Evolutionary conservation across 2,888 invertebrate species (phyloP).

Genomic region (Darwinula stevensoni): DNA sequence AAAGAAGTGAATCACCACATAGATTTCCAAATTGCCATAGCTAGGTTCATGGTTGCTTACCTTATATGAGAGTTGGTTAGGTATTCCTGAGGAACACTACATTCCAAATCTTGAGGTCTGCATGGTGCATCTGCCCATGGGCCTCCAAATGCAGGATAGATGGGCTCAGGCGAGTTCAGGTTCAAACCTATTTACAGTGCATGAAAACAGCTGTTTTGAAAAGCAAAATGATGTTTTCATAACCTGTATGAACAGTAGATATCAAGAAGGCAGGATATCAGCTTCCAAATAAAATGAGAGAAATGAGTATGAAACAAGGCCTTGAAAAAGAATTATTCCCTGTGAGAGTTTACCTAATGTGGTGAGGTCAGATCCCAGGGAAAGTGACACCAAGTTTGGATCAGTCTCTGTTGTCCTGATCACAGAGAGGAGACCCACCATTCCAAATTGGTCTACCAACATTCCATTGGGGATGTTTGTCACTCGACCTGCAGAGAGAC

Average conservation of each 20-base stretch:
- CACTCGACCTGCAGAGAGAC: constrained; percentile 40
- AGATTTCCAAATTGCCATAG: background rate
- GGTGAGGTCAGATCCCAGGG: constrained; percentile 90
- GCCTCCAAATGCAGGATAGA: constrained; percentile 93
- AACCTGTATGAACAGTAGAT: no score
- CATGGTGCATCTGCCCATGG: constrained; percentile 96
- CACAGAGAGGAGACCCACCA: constrained; percentile 91
- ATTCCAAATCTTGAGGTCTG: constrained; percentile 95
- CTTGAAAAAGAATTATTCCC: no score
- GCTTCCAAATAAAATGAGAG: no score
- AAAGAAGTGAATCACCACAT: no score
- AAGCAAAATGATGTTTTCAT: no score
- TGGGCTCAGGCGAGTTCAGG: constrained; percentile 87
- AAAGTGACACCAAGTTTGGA: constrained; percentile 79
- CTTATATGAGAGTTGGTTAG: constrained; percentile 82
- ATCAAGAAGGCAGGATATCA: no score
- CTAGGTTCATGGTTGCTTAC: constrained; percentile 14
- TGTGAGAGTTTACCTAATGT: no score
- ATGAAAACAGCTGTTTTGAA: no score
- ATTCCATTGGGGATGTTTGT: constrained; percentile 94
- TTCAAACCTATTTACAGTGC: constrained; percentile 65
- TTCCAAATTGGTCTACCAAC: constrained; percentile 98
- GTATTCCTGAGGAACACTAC: constrained; percentile 93
- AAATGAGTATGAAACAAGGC: no score
- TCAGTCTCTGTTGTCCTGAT: constrained; percentile 92